Evolutionary conservation across 2,113 vertebrate species (phyloP).

Genomic region (Oreocharis arfaki): DNA sequence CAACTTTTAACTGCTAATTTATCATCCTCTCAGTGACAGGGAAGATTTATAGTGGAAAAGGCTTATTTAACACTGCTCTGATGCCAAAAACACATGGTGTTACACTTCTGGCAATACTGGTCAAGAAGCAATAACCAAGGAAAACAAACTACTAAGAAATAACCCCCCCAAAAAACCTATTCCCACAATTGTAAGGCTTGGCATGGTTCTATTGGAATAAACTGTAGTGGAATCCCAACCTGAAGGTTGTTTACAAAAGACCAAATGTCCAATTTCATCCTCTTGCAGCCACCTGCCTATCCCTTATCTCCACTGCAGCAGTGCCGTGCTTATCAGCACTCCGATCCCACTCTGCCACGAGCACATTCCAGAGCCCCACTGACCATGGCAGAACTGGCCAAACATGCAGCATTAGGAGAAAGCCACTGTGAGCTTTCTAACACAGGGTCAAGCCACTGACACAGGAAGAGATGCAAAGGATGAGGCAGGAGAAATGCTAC

Average conservation of each 20-base stretch:
- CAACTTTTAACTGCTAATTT: slow-evolving; percentile 54
- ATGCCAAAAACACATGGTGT: slow-evolving; percentile 30
- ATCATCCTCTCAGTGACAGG: slow-evolving; percentile 22
- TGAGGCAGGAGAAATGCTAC: not conserved
- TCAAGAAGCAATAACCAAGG: not conserved
- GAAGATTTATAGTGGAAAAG: slow-evolving; percentile 57
- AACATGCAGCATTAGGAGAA: not conserved
- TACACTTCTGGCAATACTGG: not conserved
- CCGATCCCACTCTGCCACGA: not conserved
- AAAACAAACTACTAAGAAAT: not conserved
- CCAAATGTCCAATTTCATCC: not conserved
- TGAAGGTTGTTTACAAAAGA: not conserved
- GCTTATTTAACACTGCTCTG: not conserved
- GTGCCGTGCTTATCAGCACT: not conserved
- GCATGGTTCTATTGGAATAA: not conserved
- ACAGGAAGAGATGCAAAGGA: not conserved
- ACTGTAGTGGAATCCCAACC: not conserved
- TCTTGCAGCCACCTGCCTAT: not conserved
- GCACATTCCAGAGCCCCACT: not conserved
- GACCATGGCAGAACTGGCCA: not conserved
- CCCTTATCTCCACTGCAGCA: not conserved
- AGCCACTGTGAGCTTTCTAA: not conserved
- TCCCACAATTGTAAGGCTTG: not conserved
- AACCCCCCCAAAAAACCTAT: fast-evolving
- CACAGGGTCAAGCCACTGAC: fast-evolving